Evolutionary conservation across 1,140 invertebrate genomes (phyloP).

Genomic region (Cotesia glomerata): DNA sequence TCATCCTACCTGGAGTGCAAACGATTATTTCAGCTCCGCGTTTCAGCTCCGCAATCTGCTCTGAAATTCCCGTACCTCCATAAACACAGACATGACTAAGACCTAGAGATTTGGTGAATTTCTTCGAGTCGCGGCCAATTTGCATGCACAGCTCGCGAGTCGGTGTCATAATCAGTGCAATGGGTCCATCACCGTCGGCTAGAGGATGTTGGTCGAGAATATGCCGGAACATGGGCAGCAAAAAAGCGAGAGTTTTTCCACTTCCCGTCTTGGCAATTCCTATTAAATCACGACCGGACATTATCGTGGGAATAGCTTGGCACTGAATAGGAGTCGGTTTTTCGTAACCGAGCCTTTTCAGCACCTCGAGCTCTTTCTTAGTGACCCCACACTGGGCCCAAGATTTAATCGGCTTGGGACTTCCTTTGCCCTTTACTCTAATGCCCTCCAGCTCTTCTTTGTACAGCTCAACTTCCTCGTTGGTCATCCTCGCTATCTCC

Average conservation of each 20-base stretch:
- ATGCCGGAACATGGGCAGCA: constrained; percentile 98
- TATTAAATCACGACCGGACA: constrained; percentile 96
- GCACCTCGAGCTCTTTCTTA: constrained; percentile 92
- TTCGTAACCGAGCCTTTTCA: constrained; percentile 93
- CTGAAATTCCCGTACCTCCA: constrained; percentile 96
- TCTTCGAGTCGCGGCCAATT: constrained; percentile 96
- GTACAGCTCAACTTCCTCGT: constrained; percentile 86
- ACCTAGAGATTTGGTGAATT: constrained; percentile 89
- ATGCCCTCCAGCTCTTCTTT: constrained; percentile 86
- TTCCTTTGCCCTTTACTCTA: constrained; percentile 83
- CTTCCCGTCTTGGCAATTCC: constrained; percentile 99
- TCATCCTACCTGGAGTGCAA: constrained; percentile 99
- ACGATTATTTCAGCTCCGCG: constrained; percentile 98
- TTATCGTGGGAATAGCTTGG: constrained; percentile 98
- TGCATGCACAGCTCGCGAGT: constrained; percentile 99
- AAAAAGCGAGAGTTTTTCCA: constrained; percentile 98
- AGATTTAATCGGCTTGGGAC: constrained; percentile 92
- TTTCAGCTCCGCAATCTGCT: constrained; percentile 98
- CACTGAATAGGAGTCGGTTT: constrained; percentile 99
- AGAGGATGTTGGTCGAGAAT: constrained; percentile 93
- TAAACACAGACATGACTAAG: constrained; percentile 96
- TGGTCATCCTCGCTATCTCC: constrained; percentile 84
- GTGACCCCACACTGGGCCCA: constrained; percentile 99
- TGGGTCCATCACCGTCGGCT: constrained; percentile 96
- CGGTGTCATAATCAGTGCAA: constrained; percentile 96